These are phyloP conservation scores for Lepus townsendii DNA, from an alignment of 2,797 vertebrate species.

Conservation along the genomic window DNA sequence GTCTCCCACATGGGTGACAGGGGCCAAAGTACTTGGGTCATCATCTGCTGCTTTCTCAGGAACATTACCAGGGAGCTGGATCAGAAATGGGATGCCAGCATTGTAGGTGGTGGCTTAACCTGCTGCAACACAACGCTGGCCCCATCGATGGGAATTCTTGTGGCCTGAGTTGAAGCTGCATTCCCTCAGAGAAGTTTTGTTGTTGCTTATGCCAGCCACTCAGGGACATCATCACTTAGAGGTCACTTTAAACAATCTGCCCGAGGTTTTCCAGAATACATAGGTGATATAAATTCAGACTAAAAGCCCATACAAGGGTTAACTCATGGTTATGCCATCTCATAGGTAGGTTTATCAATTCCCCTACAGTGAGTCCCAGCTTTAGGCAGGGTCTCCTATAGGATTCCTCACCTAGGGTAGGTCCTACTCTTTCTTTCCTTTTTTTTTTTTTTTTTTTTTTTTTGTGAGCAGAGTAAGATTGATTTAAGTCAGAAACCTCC, in stretches of 20 bases:
- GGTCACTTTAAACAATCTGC: conserved; percentile 9
- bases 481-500: no score
- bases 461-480: no score
- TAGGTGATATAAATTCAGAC: neutral
- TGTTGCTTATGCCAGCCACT: neutral
- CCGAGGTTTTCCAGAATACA: conserved; percentile 23
- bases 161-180: neutral
- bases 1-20: no score
- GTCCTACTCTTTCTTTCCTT: neutral
- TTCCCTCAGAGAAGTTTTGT: neutral
- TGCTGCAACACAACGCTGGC: no score
- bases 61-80: no score
- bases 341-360: neutral
- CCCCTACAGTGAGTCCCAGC: neutral
- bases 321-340: neutral
- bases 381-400: neutral
- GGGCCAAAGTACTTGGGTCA: no score
- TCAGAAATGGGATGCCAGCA: no score
- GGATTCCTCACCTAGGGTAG: neutral
- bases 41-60: no score
- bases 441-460: no score
- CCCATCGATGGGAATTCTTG: neutral
- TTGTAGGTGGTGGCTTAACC: no score
- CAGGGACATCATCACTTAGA: neutral
- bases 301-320: neutral